Evolutionary conservation across 2,113 vertebrate species (phyloP).

Genomic region (Gavia stellata): DNA sequence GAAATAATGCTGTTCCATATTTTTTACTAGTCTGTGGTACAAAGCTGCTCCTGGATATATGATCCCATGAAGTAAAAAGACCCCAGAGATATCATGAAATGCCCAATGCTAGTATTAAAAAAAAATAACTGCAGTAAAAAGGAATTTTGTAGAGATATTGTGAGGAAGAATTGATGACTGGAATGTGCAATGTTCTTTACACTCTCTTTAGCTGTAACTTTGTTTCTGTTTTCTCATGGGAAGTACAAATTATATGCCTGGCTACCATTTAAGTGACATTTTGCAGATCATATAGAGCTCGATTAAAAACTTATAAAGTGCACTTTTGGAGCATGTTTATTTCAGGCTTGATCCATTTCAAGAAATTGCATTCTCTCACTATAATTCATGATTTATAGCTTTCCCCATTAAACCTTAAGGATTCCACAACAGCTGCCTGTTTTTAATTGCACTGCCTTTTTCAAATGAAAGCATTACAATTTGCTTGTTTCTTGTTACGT

Average conservation of each 20-base stretch:
- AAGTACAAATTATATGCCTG: background rate
- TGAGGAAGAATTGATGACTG: background rate
- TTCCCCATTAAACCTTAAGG: background rate
- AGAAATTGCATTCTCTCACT: background rate
- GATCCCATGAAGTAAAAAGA: background rate
- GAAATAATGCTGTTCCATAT: background rate
- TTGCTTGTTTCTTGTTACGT: background rate
- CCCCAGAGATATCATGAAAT: background rate
- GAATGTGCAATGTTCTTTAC: background rate
- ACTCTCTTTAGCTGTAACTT: background rate
- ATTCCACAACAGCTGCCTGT: background rate
- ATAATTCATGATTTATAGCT: slow-evolving; percentile 38
- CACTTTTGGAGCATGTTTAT: background rate
- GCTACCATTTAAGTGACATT: background rate
- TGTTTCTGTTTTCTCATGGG: background rate
- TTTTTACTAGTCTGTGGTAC: background rate
- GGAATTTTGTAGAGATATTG: background rate
- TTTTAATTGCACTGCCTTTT: slow-evolving; percentile 31
- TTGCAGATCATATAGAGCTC: background rate
- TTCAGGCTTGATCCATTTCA: background rate
- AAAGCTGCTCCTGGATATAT: background rate
- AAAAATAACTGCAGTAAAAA: background rate
- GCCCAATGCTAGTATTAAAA: background rate
- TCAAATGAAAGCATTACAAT: background rate
- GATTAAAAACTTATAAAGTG: background rate